These are phyloP conservation scores for Antheraea pernyi DNA, from an alignment of 1,140 invertebrate species.

Conservation along the genomic window DNA sequence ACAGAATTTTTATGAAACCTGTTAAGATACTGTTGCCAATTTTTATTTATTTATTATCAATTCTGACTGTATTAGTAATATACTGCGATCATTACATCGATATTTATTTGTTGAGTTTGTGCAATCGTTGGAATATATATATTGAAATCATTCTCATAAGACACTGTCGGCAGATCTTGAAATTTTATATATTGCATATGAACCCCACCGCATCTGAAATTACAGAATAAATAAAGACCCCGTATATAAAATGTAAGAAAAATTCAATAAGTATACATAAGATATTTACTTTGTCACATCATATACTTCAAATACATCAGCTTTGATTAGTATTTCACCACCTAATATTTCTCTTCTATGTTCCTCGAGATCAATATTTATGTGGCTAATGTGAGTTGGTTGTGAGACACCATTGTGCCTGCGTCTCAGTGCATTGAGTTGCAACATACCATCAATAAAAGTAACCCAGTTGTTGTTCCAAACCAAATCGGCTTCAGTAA, in stretches of 20 bases:
- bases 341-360: background rate
- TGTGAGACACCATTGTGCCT: constrained; percentile 5
- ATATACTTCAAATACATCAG: too few relatives aligned
- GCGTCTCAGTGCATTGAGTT: background rate
- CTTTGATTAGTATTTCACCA: too few relatives aligned
- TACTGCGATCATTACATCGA: background rate
- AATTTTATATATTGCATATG: constrained; percentile 7
- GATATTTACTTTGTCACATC: too few relatives aligned
- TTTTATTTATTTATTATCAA: background rate
- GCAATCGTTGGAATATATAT: background rate
- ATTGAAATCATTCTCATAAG: too few relatives aligned
- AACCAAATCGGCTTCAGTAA: too few relatives aligned
- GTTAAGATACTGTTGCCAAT: too few relatives aligned
- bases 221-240: background rate
- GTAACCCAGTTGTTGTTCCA: too few relatives aligned
- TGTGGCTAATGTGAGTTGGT: background rate
- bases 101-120: background rate
- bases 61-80: background rate
- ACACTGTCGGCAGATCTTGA: background rate
- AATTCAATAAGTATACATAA: too few relatives aligned
- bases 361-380: background rate
- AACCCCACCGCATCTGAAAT: constrained; percentile 14
- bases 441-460: too few relatives aligned
- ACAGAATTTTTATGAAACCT: background rate
- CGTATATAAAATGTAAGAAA: too few relatives aligned